phyloP scores from a whole-genome alignment of 2,797 vertebrate genomes.

The Spea hammondii region DNA sequence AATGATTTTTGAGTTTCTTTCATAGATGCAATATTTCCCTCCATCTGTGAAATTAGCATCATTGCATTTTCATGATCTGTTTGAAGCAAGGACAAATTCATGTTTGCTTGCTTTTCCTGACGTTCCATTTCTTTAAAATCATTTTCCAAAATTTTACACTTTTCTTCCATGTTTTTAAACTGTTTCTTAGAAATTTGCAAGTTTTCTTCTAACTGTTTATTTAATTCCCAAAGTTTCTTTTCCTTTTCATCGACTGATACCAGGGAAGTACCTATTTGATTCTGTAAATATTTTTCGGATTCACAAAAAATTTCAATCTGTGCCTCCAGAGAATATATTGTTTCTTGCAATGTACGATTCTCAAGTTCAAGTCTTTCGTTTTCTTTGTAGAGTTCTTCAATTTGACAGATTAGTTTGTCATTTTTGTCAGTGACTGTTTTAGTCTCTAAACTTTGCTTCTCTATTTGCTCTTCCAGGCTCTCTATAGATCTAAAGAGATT shows the following conservation, averaged over 20 bases:
- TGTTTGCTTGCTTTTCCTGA: slow-evolving; percentile 72
- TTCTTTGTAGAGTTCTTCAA: slow-evolving; percentile 66
- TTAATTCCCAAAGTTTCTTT: slow-evolving; percentile 70
- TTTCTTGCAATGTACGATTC: slow-evolving; percentile 64
- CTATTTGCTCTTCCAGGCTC: slow-evolving; percentile 65
- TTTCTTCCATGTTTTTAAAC: slow-evolving; percentile 68
- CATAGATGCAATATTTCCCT: slow-evolving; percentile 70
- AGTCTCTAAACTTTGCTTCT: slow-evolving; percentile 37
- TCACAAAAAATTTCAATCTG: slow-evolving; percentile 57
- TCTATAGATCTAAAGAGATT: slow-evolving; percentile 63
- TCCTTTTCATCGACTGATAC: slow-evolving; percentile 71
- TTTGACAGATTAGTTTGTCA: slow-evolving; percentile 62
- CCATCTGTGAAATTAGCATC: slow-evolving; percentile 70
- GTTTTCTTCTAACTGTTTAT: slow-evolving; percentile 72
- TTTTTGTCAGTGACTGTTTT: slow-evolving; percentile 44
- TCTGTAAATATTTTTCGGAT: slow-evolving; percentile 72
- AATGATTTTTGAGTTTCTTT: slow-evolving; percentile 72
- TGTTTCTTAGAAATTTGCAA: slow-evolving; percentile 68
- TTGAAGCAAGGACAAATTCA: slow-evolving; percentile 71
- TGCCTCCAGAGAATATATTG: slow-evolving; percentile 63
- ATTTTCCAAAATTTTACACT: slow-evolving; percentile 66
- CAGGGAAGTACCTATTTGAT: slow-evolving; percentile 61
- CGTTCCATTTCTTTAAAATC: slow-evolving; percentile 77
- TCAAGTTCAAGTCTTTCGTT: slow-evolving; percentile 65
- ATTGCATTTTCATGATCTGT: slow-evolving; percentile 73